A percentile compares a stretch with the other conserved stretches of the same genome.
Evolutionary conservation across 2,888 invertebrate genomes (phyloP).

Genomic region (Drosophila formosana): DNA sequence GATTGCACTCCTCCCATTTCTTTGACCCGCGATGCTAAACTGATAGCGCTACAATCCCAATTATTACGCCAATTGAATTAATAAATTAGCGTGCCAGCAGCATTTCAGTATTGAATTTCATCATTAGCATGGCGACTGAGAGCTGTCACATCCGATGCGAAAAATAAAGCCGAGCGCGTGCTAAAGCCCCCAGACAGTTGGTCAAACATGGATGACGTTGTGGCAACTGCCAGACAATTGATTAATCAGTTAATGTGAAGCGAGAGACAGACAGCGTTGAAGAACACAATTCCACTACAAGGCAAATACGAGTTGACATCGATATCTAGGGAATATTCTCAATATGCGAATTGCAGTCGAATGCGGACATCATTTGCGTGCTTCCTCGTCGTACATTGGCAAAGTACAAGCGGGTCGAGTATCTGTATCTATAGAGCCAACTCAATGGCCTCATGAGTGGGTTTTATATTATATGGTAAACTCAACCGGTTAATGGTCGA

Average conservation of each 20-base stretch:
- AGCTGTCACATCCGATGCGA: slow-evolving; percentile 13
- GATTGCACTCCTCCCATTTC: slow-evolving; percentile 9
- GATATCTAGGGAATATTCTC: background rate
- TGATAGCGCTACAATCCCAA: slow-evolving; percentile 16
- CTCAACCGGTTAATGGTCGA: slow-evolving; percentile 69
- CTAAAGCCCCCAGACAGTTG: slow-evolving; percentile 32
- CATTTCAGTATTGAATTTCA: slow-evolving; percentile 49
- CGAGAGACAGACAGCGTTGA: too few species aligned
- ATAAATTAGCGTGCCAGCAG: slow-evolving; percentile 43
- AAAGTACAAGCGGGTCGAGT: slow-evolving; percentile 26
- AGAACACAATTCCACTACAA: background rate
- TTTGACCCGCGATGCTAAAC: slow-evolving; percentile 14
- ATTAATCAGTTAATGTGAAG: slow-evolving; percentile 3
- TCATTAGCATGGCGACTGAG: slow-evolving; percentile 51
- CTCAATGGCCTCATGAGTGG: slow-evolving; percentile 37
- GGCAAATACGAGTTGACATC: background rate
- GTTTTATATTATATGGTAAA: slow-evolving; percentile 21
- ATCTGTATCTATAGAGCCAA: slow-evolving; percentile 24
- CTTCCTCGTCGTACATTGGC: slow-evolving; percentile 1
- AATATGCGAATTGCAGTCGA: slow-evolving; percentile 15
- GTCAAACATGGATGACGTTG: slow-evolving; percentile 23
- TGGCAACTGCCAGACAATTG: slow-evolving; percentile 10
- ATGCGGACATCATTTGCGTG: slow-evolving; percentile 32
- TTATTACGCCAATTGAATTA: slow-evolving; percentile 49
- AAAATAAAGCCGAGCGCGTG: slow-evolving; percentile 10